A percentile compares a stretch with the other conserved stretches of the same genome.
These are phyloP conservation scores for Tryphoninae sp. DNA, from an alignment of 2,888 invertebrate genomes.

Conservation along the genomic window DNA sequence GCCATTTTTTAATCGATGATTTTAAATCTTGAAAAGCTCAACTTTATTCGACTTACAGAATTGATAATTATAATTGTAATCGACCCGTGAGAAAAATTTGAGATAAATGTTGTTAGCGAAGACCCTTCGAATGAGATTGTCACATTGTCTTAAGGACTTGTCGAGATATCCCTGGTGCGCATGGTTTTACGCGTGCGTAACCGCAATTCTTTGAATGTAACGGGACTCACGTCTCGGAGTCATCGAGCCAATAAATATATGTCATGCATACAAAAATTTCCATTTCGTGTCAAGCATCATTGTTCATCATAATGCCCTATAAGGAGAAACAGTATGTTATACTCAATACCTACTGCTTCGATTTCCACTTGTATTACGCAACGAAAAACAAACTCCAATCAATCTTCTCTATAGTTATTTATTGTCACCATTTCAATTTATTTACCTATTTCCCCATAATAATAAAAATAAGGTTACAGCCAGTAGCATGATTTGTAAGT, in stretches of 20 bases:
- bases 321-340: background rate
- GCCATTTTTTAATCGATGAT: too few species aligned
- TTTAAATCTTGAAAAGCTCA: too few species aligned
- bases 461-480: background rate
- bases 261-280: conserved; percentile 11
- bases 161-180: conserved; percentile 24
- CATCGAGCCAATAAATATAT: conserved; percentile 44
- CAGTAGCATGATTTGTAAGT: background rate
- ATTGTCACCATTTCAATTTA: background rate
- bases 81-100: too few species aligned
- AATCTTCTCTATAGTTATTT: background rate
- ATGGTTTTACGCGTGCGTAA: conserved; percentile 33
- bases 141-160: background rate
- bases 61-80: too few species aligned
- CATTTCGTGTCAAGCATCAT: background rate
- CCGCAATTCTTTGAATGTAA: conserved; percentile 47
- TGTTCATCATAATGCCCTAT: background rate
- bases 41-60: too few species aligned
- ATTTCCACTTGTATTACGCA: background rate
- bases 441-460: background rate
- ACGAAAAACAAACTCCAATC: background rate
- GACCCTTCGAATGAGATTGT: conserved; percentile 1
- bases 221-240: conserved; percentile 24
- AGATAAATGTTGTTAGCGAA: background rate
- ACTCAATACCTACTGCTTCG: background rate